phyloP scores from a whole-genome alignment of 2,113 vertebrate genomes.

The Pelusios castaneus region DNA sequence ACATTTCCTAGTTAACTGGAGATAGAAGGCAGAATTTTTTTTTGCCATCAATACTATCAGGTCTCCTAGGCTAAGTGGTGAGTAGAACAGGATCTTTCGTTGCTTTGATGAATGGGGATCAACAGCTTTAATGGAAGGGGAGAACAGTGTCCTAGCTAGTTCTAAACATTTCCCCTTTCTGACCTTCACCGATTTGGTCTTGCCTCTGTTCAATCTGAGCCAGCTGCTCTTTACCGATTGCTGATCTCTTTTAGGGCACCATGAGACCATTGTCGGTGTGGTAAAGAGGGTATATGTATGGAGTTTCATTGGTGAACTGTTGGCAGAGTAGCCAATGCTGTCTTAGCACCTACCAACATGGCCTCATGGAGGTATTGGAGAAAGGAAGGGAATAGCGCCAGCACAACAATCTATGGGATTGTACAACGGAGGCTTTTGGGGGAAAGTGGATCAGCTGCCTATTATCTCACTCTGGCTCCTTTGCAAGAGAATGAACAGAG shows the following conservation, averaged over 20 bases:
- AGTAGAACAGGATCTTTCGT: neutral
- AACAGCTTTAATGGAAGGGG: neutral
- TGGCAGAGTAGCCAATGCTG: neutral
- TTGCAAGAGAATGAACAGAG: neutral
- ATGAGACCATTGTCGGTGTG: neutral
- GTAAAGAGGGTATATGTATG: neutral
- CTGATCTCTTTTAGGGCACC: neutral
- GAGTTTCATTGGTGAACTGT: neutral
- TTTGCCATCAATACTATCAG: neutral
- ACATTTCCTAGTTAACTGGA: neutral
- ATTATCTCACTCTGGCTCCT: neutral
- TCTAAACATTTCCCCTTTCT: neutral
- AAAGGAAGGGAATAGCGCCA: rapidly evolving
- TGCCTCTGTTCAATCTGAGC: rapidly evolving
- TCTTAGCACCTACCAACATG: rapidly evolving
- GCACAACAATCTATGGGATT: neutral
- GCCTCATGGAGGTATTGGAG: neutral
- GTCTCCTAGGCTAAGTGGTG: neutral
- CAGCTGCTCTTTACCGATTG: neutral
- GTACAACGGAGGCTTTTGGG: neutral
- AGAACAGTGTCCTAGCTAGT: neutral
- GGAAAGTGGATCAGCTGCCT: neutral
- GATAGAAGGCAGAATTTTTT: rapidly evolving
- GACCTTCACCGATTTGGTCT: neutral
- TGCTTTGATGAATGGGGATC: neutral